Evolutionary conservation across 2,797 vertebrate species (phyloP), one percentile per base, ranked within the genome.

Genomic region (Mormyrus proboscirostris): DNA sequence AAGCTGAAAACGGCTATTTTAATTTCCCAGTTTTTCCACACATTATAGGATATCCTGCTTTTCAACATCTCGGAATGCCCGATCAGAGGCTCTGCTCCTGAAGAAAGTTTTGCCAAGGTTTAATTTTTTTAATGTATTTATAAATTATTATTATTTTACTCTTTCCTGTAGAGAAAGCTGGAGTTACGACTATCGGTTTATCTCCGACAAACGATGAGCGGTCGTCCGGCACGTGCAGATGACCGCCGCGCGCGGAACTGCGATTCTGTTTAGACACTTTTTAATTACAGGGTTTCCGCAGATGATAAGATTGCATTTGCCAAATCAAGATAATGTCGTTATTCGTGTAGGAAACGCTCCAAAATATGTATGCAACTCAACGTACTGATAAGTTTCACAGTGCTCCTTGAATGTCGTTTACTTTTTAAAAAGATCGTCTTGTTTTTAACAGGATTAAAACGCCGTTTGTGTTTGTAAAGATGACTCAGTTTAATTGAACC

Each of bases 1-100:
- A 38, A 79, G 38, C 47, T 89, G 51, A 83, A 38, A 79, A 79
- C 82, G 47, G 82, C 49, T 12, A 19, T 57, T 86, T 86, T 57
- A 19, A 57, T 55, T 86, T 41, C 25, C 25, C 8, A 22, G 19
- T 53, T 89, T 76, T 44, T 38, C n/a, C 69, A 41, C 73, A 79
- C 44, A 44, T 19, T 14, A 79, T 44, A 79, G 38, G 19, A 82
- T 47, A 47, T 44, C 76, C 41, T n/a, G 73, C 19, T 44, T 65
- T 47, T 57, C 51, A 88, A 88, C 73, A 51, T 65, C 47, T 33
- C 51, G 3, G 12, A 90, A 73, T 55, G 83, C 62, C 87, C 65
- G 57, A 53, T 88, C 59, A 69, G 62, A 62, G 79, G 55, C 89
- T 86, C 87, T 90, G 16, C 33, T 86, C 79, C 49, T 38, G 57